A percentile compares a stretch with the other conserved stretches of the same genome.
These are phyloP conservation scores for Automeris io DNA, from an alignment of 2,888 invertebrate genomes.

Conservation along the genomic window DNA sequence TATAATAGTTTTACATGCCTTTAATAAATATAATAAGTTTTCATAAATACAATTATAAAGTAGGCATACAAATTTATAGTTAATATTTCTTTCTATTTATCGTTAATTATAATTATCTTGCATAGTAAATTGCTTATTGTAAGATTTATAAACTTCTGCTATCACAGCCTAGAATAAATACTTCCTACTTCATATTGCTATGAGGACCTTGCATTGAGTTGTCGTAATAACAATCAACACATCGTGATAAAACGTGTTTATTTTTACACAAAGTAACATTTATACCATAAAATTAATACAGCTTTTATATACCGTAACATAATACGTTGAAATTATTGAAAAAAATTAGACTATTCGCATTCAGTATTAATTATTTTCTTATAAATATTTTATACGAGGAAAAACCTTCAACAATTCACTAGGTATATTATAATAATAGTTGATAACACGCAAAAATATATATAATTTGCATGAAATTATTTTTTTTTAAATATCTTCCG, in stretches of 20 bases:
- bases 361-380: slow-evolving; percentile 5
- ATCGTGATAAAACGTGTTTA: neutral
- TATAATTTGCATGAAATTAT: slow-evolving; percentile 7
- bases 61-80: too few species aligned
- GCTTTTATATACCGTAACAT: neutral
- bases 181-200: slow-evolving; percentile 64
- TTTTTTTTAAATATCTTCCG: slow-evolving; percentile 18
- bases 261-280: neutral
- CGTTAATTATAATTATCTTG: slow-evolving; percentile 26
- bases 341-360: neutral
- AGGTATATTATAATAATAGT: slow-evolving; percentile 16
- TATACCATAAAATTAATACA: neutral
- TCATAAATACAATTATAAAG: too few species aligned
- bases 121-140: slow-evolving; percentile 32
- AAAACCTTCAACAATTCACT: slow-evolving; percentile 51
- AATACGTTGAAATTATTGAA: neutral
- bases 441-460: slow-evolving; percentile 8
- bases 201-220: slow-evolving; percentile 54
- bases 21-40: too few species aligned
- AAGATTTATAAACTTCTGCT: slow-evolving; percentile 39
- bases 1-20: too few species aligned
- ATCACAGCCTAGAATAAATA: slow-evolving; percentile 48
- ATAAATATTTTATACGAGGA: slow-evolving; percentile 33
- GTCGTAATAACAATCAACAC: slow-evolving; percentile 26
- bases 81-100: slow-evolving; percentile 12